Conservation (phyloP, 2,888 invertebrate species). For the Luperina testacea region DNA sequence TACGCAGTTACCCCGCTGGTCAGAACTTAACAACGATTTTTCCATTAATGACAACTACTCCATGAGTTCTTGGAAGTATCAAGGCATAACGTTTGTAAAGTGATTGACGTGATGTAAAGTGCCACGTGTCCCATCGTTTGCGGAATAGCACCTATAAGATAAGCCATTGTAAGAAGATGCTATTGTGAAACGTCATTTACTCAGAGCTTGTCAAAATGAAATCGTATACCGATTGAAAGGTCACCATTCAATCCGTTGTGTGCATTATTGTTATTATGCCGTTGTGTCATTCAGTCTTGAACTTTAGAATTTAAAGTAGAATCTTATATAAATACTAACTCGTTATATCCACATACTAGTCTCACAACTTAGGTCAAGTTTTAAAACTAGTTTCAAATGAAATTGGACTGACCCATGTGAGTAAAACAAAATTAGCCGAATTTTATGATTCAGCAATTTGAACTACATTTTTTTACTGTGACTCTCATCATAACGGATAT, state of each 20-base stretch:
- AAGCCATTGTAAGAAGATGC: constrained; percentile 5
- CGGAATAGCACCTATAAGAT: constrained; percentile 2
- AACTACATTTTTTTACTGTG: constrained; percentile 2
- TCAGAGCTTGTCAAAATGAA: constrained; percentile 54
- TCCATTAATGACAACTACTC: neutral
- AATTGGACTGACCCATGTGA: constrained; percentile 15
- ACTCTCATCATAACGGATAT: constrained; percentile 21
- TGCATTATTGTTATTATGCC: constrained; percentile 52
- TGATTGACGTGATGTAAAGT: neutral
- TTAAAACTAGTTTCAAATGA: constrained; percentile 34
- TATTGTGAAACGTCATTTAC: constrained; percentile 34
- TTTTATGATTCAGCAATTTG: constrained; percentile 34
- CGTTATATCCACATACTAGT: constrained; percentile 23
- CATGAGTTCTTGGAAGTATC: neutral
- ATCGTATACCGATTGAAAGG: constrained; percentile 19
- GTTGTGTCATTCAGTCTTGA: constrained; percentile 59
- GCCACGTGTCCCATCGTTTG: constrained; percentile 7
- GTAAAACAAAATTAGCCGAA: constrained; percentile 34
- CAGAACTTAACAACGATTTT: neutral
- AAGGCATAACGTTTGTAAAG: neutral
- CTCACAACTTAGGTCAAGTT: constrained; percentile 16
- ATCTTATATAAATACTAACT: constrained; percentile 48
- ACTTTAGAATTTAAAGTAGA: constrained; percentile 48
- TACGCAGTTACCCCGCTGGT: no score
- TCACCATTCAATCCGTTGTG: constrained; percentile 54